A percentile compares a stretch with the other conserved stretches of the same genome.
Evolutionary conservation across 1,140 invertebrate species (phyloP).

Genomic region (Elysia chlorotica): DNA sequence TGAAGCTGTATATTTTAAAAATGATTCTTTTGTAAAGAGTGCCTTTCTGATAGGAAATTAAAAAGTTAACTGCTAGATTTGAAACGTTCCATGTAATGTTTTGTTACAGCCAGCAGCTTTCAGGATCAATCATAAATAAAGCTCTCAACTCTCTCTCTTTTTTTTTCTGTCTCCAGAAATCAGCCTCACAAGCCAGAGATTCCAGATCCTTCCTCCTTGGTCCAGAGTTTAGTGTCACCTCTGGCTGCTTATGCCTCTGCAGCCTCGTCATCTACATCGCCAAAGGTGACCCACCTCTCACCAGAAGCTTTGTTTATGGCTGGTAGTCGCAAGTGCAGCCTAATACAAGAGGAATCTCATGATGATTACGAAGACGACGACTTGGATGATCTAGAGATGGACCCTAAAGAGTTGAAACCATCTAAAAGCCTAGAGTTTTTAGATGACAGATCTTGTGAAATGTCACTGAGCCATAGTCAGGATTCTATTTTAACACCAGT

Average conservation of each 20-base stretch:
- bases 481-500: neutral
- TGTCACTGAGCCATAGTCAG: conserved; percentile 41
- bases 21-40: no score
- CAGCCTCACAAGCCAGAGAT: conserved; percentile 18
- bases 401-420: conserved; percentile 34
- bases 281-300: conserved; percentile 11
- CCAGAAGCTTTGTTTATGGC: conserved; percentile 7
- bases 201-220: conserved; percentile 44
- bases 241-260: conserved; percentile 64
- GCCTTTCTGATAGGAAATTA: no score
- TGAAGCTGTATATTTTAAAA: no score
- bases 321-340: conserved; percentile 43
- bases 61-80: no score
- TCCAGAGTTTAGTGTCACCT: conserved; percentile 67
- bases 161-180: neutral
- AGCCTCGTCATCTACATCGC: conserved; percentile 17
- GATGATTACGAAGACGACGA: conserved; percentile 46
- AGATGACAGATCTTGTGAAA: conserved; percentile 32
- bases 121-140: no score
- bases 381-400: conserved; percentile 39
- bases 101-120: no score
- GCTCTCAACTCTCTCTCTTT: neutral
- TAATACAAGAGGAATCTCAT: conserved; percentile 54
- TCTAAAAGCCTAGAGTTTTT: conserved; percentile 52
- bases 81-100: no score